phyloP scores from a whole-genome alignment of 2,797 vertebrate species.

The Gymnoscopelus braueri region DNA sequence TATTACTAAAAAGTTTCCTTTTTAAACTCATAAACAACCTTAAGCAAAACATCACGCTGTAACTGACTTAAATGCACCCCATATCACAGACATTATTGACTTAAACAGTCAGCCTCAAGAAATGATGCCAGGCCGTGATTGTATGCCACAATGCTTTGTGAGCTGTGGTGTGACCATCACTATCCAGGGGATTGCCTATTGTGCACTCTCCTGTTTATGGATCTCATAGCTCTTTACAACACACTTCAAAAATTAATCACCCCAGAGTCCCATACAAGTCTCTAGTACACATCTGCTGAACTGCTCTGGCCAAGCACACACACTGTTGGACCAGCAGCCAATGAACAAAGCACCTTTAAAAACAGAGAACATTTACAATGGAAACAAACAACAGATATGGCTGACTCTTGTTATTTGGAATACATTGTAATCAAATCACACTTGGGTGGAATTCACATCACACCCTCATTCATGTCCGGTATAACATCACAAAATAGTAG shows the following conservation, averaged over 20 bases:
- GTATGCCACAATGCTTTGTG: conserved; percentile 58
- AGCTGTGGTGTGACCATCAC: conserved; percentile 58
- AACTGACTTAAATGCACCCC: conserved; percentile 27
- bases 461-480: conserved; percentile 37
- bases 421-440: conserved; percentile 53
- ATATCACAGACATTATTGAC: conserved; percentile 47
- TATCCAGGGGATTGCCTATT: conserved; percentile 64
- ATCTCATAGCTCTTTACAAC: conserved; percentile 79
- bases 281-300: conserved; percentile 64
- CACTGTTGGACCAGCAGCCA: conserved; percentile 31
- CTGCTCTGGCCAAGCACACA: conserved; percentile 53
- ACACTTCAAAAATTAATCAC: conserved; percentile 81
- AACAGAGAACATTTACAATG: conserved; percentile 33
- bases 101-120: conserved; percentile 36
- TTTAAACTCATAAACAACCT: conserved; percentile 12
- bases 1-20: not conserved
- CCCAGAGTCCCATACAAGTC: conserved; percentile 71
- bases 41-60: conserved; percentile 4
- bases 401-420: conserved; percentile 48
- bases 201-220: conserved; percentile 74
- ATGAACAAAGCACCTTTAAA: conserved; percentile 33
- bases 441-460: conserved; percentile 44
- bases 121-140: conserved; percentile 38
- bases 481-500: conserved; percentile 43
- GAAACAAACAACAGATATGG: conserved; percentile 11